Evolutionary conservation across 2,113 vertebrate genomes (phyloP).

Genomic region (Caranx melampygus): DNA sequence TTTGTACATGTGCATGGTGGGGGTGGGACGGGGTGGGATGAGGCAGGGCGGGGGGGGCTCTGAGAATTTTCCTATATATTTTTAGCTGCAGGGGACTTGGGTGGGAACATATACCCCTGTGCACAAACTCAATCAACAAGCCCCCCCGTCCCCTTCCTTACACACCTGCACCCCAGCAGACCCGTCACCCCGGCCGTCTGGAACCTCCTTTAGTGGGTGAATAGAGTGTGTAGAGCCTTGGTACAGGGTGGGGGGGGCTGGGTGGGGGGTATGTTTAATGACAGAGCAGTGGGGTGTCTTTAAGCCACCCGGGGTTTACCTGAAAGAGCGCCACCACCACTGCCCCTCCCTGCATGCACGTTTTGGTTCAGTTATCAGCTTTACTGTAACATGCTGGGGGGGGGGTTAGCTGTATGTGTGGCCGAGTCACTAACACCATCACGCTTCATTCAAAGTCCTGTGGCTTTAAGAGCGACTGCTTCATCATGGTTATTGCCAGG

Average conservation of each 20-base stretch:
- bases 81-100: slow-evolving; percentile 60
- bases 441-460: neutral
- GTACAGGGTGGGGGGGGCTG: neutral
- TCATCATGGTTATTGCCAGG: neutral
- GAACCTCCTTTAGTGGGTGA: slow-evolving; percentile 54
- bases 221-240: slow-evolving; percentile 22
- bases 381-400: slow-evolving; percentile 1
- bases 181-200: slow-evolving; percentile 54
- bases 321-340: slow-evolving; percentile 53
- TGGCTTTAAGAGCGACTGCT: neutral
- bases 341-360: neutral
- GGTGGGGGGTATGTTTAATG: slow-evolving; percentile 59
- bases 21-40: no score
- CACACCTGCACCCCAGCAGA: slow-evolving; percentile 23
- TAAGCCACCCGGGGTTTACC: slow-evolving; percentile 61
- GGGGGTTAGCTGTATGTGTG: neutral
- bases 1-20: slow-evolving; percentile 6
- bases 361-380: slow-evolving; percentile 23
- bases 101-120: slow-evolving; percentile 51
- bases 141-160: slow-evolving; percentile 14
- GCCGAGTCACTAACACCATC: neutral
- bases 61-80: slow-evolving; percentile 43
- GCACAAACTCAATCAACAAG: slow-evolving; percentile 60
- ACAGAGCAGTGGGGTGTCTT: slow-evolving; percentile 61
- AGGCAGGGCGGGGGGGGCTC: neutral